Evolutionary conservation across 1,140 invertebrate species (phyloP).

Genomic region (Zaprionus capensis): DNA sequence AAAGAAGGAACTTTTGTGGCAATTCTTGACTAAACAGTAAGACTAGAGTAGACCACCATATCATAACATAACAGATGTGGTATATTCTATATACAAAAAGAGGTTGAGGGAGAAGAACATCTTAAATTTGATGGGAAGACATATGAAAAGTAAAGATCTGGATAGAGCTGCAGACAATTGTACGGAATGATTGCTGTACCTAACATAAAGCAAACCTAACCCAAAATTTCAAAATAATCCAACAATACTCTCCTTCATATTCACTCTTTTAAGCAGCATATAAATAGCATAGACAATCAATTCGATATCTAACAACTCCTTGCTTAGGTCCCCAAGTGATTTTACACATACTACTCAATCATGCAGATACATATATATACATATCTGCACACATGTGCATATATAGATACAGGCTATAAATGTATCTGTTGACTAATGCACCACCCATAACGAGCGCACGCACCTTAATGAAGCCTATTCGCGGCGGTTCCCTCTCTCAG

Average conservation of each 20-base stretch:
- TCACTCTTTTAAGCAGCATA: not conserved
- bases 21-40: not conserved
- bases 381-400: not conserved
- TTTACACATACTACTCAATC: not conserved
- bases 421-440: constrained; percentile 5
- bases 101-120: no score
- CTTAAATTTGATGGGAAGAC: no score
- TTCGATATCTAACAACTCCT: not conserved
- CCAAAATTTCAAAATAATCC: not conserved
- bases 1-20: no score
- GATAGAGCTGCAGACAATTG: no score
- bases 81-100: no score
- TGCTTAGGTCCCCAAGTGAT: not conserved
- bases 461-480: constrained; percentile 63
- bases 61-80: no score
- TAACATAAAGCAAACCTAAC: no score
- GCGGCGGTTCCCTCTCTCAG: constrained; percentile 14
- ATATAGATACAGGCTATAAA: constrained; percentile 10
- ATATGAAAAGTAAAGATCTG: no score
- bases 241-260: not conserved
- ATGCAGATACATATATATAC: not conserved
- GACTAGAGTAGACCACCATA: fast-evolving
- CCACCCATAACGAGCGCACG: constrained; percentile 35
- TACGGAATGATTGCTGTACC: no score
- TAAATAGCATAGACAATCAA: not conserved